Evolutionary conservation across 1,140 invertebrate species (phyloP).

Genomic region (Cardiocondyla obscurior): DNA sequence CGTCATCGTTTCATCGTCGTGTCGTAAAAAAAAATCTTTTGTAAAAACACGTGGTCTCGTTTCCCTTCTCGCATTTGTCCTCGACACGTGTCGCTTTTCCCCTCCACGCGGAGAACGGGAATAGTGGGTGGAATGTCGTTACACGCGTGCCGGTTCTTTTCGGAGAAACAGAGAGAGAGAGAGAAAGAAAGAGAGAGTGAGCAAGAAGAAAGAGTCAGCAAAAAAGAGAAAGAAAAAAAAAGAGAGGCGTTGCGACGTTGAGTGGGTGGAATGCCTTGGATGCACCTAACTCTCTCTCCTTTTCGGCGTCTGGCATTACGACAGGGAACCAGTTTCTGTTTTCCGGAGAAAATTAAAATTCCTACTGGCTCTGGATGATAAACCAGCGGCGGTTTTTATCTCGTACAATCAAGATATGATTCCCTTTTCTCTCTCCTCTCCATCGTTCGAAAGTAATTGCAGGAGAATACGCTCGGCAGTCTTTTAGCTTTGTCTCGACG

Average conservation of each 20-base stretch:
- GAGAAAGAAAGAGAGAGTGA: conserved; percentile 43
- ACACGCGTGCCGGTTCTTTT: conserved; percentile 49
- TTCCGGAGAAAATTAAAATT: conserved; percentile 74
- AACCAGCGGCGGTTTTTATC: conserved; percentile 63
- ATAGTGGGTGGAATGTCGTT: conserved; percentile 69
- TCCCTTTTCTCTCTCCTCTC: conserved; percentile 27
- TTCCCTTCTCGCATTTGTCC: conserved; percentile 54
- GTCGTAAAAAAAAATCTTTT: not conserved
- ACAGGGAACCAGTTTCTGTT: conserved; percentile 69
- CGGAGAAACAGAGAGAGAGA: conserved; percentile 28
- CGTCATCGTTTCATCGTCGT: conserved; percentile 33
- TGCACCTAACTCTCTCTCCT: conserved; percentile 56
- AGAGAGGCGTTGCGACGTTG: conserved; percentile 19
- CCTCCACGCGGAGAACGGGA: conserved; percentile 41
- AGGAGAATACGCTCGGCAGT: not conserved
- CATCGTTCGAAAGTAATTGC: not conserved
- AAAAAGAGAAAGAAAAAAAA: not conserved
- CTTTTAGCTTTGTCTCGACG: not conserved
- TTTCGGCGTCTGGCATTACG: conserved; percentile 44
- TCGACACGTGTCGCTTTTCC: conserved; percentile 59
- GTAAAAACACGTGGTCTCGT: conserved; percentile 5
- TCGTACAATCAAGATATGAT: conserved; percentile 70
- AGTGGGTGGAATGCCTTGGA: conserved; percentile 68
- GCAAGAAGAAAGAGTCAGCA: conserved; percentile 36
- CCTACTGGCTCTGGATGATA: conserved; percentile 60